Evolutionary conservation across 2,888 invertebrate genomes (phyloP).

Genomic region (Tipula lateralis): DNA sequence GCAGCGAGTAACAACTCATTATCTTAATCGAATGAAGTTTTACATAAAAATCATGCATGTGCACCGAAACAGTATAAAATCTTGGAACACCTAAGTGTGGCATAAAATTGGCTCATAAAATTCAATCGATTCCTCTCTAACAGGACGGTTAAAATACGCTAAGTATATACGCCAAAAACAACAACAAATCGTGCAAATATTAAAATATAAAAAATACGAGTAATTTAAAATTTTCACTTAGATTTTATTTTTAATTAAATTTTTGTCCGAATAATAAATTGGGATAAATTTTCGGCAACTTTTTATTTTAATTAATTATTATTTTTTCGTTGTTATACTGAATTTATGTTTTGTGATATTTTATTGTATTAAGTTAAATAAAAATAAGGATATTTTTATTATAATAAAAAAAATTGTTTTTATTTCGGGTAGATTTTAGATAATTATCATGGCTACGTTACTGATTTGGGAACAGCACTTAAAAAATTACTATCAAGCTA

Average conservation of each 20-base stretch:
- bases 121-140: not conserved
- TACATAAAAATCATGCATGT: too few relatives aligned
- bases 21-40: too few relatives aligned
- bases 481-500: too few relatives aligned
- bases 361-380: not conserved
- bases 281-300: not conserved
- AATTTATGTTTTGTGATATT: not conserved
- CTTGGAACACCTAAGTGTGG: not conserved
- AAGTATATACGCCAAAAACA: not conserved
- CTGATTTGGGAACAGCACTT: too few relatives aligned
- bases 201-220: not conserved
- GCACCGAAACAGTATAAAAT: too few relatives aligned
- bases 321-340: not conserved
- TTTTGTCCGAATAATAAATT: constrained; percentile 24
- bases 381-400: not conserved
- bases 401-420: not conserved
- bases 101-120: not conserved
- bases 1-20: too few relatives aligned
- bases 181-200: not conserved
- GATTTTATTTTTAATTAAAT: constrained; percentile 11
- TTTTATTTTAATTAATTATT: constrained; percentile 24
- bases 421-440: not conserved
- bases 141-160: not conserved
- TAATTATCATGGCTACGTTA: too few relatives aligned
- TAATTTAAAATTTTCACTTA: constrained; percentile 15